phyloP scores from a whole-genome alignment of 2,113 vertebrate genomes.

The Pseudopipra pipra region DNA sequence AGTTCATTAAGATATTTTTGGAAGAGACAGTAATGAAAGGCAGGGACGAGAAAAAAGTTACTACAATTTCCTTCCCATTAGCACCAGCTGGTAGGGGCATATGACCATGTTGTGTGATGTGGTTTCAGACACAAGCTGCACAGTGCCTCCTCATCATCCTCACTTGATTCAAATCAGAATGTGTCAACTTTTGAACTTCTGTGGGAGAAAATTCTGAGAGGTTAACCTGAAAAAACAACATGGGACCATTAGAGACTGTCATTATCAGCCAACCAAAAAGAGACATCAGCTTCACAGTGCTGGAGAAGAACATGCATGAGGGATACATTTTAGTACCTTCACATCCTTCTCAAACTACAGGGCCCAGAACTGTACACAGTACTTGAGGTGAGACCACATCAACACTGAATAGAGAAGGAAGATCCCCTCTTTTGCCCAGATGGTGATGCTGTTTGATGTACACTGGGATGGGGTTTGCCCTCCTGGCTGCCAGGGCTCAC shows the following conservation, averaged over 20 bases:
- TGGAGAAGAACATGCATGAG: not conserved
- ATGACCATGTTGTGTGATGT: accelerated
- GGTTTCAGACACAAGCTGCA: not conserved
- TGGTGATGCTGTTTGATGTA: not conserved
- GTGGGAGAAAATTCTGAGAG: not conserved
- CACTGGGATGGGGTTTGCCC: not conserved
- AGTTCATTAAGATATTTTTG: not conserved
- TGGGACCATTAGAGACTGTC: not conserved
- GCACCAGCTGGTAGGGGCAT: not conserved
- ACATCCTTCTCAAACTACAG: not conserved
- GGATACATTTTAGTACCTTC: not conserved
- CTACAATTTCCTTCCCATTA: not conserved
- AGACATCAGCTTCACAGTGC: not conserved
- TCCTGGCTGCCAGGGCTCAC: not conserved
- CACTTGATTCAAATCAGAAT: not conserved
- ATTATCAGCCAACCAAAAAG: not conserved
- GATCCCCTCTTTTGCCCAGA: not conserved
- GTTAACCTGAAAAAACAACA: not conserved
- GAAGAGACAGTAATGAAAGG: not conserved
- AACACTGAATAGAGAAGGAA: not conserved
- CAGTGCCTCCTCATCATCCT: not conserved
- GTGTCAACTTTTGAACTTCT: not conserved
- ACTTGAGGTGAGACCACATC: not conserved
- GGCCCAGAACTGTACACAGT: not conserved
- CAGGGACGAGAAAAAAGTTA: not conserved